Percentiles rank a stretch among this genome's conserved stretches.
Evolutionary conservation across 2,113 vertebrate species (phyloP).

Genomic region (Hippocampus abdominalis): DNA sequence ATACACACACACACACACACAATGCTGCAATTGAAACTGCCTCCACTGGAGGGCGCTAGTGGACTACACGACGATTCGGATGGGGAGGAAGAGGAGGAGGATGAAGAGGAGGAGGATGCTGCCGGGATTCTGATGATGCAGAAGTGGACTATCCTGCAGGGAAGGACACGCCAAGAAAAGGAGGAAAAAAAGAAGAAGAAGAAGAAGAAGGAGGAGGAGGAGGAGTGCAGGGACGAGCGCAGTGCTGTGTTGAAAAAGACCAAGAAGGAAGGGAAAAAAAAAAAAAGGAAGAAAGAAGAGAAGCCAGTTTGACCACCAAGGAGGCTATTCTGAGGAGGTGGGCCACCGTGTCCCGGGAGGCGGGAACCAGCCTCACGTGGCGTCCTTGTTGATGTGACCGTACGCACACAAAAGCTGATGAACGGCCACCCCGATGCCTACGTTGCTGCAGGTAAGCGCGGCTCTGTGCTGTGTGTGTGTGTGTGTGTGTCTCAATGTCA

Average conservation of each 20-base stretch:
- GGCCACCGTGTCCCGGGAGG: conserved; percentile 56
- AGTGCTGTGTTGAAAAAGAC: conserved; percentile 10
- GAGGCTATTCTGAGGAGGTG: conserved; percentile 68
- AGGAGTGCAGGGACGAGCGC: neutral
- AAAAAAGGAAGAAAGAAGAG: conserved; percentile 6
- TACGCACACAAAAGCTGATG: conserved; percentile 20
- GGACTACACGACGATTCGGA: neutral
- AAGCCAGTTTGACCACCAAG: conserved; percentile 18
- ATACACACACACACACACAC: no score
- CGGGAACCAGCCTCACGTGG: conserved; percentile 11
- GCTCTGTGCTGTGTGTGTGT: neutral
- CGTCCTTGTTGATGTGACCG: conserved; percentile 36
- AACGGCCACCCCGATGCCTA: conserved; percentile 18
- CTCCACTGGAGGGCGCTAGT: neutral
- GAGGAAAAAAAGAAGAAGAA: neutral
- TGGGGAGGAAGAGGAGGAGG: neutral
- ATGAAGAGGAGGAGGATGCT: neutral
- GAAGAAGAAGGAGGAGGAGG: conserved; percentile 7
- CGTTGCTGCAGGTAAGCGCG: conserved; percentile 45
- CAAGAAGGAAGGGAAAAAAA: neutral
- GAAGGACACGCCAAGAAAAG: neutral
- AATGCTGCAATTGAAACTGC: no score
- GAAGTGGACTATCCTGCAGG: conserved; percentile 1
- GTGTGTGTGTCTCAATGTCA: neutral
- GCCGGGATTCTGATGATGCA: conserved; percentile 1